A percentile compares a stretch with the other conserved stretches of the same genome.
Conservation (phyloP, 2,888 invertebrate species). For the Parnassius apollo region DNA sequence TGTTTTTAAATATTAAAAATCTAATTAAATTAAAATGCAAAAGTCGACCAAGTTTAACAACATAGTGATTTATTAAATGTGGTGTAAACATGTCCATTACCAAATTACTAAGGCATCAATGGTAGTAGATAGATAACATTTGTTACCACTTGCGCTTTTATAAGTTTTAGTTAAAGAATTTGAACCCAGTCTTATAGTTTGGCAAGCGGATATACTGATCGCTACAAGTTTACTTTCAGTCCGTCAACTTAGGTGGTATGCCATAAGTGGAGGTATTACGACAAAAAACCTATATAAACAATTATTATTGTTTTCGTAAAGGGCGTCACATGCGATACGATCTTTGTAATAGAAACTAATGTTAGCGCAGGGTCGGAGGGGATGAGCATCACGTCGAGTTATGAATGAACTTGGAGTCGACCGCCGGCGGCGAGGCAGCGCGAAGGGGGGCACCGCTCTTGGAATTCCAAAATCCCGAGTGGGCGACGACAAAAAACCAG, state of each 20-base stretch:
- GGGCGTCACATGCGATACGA: constrained; percentile 44
- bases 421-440: constrained; percentile 50
- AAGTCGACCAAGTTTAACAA: no score
- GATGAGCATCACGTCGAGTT: constrained; percentile 57
- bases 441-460: constrained; percentile 30
- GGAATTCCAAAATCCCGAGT: constrained; percentile 78
- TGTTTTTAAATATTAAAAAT: no score
- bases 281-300: constrained; percentile 43
- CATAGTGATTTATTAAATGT: no score
- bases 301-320: constrained; percentile 69
- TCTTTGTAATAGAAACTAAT: constrained; percentile 38
- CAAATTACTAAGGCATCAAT: no score
- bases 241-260: constrained; percentile 58
- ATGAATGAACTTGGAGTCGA: constrained; percentile 66
- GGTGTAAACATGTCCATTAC: no score
- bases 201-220: no score
- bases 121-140: no score
- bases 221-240: no score
- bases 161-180: no score
- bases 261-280: constrained; percentile 38
- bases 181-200: no score
- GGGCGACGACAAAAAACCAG: constrained; percentile 56
- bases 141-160: no score
- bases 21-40: no score
- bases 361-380: constrained; percentile 30